Evolutionary conservation across 1,140 invertebrate genomes (phyloP), one percentile per base, ranked within the genome.

Genomic region (Telenomus remus): DNA sequence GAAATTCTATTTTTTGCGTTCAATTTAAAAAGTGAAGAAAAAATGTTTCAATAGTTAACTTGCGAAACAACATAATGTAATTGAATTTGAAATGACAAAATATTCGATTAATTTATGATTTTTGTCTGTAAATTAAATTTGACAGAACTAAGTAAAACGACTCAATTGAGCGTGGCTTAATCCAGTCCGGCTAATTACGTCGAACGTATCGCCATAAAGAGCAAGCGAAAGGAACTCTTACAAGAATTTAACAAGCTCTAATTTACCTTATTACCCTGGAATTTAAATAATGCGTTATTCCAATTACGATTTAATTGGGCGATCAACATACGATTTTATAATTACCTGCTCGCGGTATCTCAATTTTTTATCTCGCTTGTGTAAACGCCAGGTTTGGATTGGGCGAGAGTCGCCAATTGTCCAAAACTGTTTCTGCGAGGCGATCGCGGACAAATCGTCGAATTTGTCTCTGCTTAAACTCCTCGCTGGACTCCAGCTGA

Each of bases 381-480:
- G 9, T 39, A 39, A 4, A 39, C 37, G 9, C n/a, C 2, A 39
- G n/a, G 19, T 3, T 1, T 27, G 6, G 19, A 27, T 27, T 27
- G 19, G 19, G 19, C 19, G 19, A 27, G 19, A 27, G 19, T n/a
- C 2, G 19, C 19, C 19, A 27, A 27, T 69, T 69, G 65, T 75
- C 59, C 55, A 76, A 76, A 76, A 27, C 2, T 39, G 55, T 70
- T 64, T 35, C 63, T 54, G 51, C 46, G 47, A 48, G 37, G 49
- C 37, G 46, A 66, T 60, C 19, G 19, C 44, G 80, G 68, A 76
- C 72, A 75, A 81, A 71, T 72, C 53, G 71, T 10, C 60, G 12
- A 66, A 76, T 76, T 76, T 71, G 74, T 76, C 74, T 71, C 56
- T 63, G 74, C 60, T 70, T 66, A 65, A n/a, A 61, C 53, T 39